Evolutionary conservation across 2,113 vertebrate genomes (phyloP).

Genomic region (Toxostoma redivivum): DNA sequence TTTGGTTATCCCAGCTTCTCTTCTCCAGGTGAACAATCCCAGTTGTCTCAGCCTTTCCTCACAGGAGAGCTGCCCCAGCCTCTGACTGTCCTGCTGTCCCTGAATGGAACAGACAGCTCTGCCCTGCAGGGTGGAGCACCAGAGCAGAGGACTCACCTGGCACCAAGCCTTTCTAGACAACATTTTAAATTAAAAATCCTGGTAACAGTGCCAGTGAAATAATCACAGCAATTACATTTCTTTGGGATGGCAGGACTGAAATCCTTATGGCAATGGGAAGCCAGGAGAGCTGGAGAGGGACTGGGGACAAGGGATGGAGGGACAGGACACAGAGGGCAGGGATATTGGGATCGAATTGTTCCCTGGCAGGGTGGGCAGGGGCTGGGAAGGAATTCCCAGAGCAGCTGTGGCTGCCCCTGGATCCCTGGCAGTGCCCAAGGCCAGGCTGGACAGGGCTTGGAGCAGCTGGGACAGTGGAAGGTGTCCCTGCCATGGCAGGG

Average conservation of each 20-base stretch:
- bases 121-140: neutral
- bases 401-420: neutral
- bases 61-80: neutral
- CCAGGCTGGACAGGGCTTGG: neutral
- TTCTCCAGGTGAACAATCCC: neutral
- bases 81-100: neutral
- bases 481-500: neutral
- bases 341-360: neutral
- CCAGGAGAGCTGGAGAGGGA: neutral
- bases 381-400: too few species aligned
- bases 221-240: neutral
- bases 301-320: neutral
- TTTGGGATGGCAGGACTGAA: neutral
- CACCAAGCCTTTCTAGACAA: neutral
- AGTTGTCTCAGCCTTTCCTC: neutral
- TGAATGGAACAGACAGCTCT: neutral
- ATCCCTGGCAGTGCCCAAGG: neutral
- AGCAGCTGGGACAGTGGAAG: neutral
- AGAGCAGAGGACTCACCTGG: neutral
- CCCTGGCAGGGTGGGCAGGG: rapidly evolving
- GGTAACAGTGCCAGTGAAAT: neutral
- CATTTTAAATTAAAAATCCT: neutral
- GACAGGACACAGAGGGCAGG: neutral
- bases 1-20: neutral
- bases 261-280: neutral